A percentile compares a stretch with the other conserved stretches of the same genome.
These are phyloP conservation scores for Anthoscopus minutus DNA, from an alignment of 2,113 vertebrate species.

Conservation along the genomic window DNA sequence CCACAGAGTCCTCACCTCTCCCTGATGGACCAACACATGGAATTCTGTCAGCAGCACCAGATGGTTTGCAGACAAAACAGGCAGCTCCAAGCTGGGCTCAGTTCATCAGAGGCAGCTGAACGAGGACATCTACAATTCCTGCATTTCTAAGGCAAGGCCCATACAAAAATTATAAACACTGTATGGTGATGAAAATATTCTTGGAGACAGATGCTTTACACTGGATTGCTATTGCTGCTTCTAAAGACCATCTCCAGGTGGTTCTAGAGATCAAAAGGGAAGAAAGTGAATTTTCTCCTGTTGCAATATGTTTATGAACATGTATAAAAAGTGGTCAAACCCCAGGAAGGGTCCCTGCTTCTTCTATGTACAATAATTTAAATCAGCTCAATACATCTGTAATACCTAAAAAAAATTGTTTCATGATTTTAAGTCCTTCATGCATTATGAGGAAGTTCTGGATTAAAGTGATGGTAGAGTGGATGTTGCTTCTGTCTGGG, in stretches of 20 bases:
- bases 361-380: conserved; percentile 96
- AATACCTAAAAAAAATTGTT: conserved; percentile 75
- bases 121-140: conserved; percentile 6
- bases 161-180: conserved; percentile 56
- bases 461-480: conserved; percentile 71
- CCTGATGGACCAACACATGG: background rate
- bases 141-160: conserved; percentile 59
- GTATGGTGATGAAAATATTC: conserved; percentile 39
- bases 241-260: conserved; percentile 58
- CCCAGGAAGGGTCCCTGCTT: conserved; percentile 72
- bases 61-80: background rate
- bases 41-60: background rate
- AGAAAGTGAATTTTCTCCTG: conserved; percentile 58
- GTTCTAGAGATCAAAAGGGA: conserved; percentile 60
- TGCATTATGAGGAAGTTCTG: conserved; percentile 82
- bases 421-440: conserved; percentile 81
- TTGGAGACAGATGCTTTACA: conserved; percentile 64
- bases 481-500: conserved; percentile 60
- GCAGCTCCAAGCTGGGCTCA: background rate
- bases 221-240: conserved; percentile 77
- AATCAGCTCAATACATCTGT: conserved; percentile 72
- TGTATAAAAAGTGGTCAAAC: conserved; percentile 81
- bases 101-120: background rate
- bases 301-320: conserved; percentile 69
- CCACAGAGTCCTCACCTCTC: background rate